phyloP scores from a whole-genome alignment of 2,888 invertebrate genomes.

The Parnassius glacialis region DNA sequence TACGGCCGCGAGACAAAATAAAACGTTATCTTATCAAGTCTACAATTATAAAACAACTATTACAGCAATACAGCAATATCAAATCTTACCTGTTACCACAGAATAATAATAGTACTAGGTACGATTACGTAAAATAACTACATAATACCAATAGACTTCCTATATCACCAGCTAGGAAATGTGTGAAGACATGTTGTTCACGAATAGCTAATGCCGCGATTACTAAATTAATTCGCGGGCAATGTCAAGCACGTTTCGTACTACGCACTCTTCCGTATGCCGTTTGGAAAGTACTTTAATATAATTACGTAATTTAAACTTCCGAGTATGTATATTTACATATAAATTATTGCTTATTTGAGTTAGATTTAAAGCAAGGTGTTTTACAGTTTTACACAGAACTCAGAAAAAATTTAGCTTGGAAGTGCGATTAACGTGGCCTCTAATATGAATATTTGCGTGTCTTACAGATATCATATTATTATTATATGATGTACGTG shows the following conservation, averaged over 20 bases:
- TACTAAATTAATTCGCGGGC: conserved; percentile 29
- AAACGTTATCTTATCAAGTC: neutral
- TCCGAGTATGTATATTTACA: conserved; percentile 24
- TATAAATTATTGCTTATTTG: conserved; percentile 27
- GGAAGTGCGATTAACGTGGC: too few species aligned
- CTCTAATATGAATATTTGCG: too few species aligned
- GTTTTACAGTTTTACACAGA: too few species aligned
- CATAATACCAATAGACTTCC: conserved; percentile 21
- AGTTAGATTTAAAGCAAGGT: conserved; percentile 15
- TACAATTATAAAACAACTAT: neutral
- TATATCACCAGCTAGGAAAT: conserved; percentile 6
- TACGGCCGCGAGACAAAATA: neutral
- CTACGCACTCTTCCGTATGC: conserved; percentile 26
- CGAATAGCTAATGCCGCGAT: conserved; percentile 25
- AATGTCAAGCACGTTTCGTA: conserved; percentile 28
- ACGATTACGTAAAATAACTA: conserved; percentile 9
- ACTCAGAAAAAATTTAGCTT: too few species aligned
- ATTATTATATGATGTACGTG: too few species aligned
- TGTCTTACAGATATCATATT: too few species aligned
- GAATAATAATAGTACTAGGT: too few species aligned
- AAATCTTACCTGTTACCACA: too few species aligned
- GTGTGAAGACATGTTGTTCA: conserved; percentile 7
- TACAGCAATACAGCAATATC: neutral
- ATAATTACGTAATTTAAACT: conserved; percentile 9
- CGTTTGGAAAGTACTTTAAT: neutral